Evolutionary conservation across 2,888 invertebrate genomes (phyloP).

Genomic region (Pemphredon lugubris): DNA sequence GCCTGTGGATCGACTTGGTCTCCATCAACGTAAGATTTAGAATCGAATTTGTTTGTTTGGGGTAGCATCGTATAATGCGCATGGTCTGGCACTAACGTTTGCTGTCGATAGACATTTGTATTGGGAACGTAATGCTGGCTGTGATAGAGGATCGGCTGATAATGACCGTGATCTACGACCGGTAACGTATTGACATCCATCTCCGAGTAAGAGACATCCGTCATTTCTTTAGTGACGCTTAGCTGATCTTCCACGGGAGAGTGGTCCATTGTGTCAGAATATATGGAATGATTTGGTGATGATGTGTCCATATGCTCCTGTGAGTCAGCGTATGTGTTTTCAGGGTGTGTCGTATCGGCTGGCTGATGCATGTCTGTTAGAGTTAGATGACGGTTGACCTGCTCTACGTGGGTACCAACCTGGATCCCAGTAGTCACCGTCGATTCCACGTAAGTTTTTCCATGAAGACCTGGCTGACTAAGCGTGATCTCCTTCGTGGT

Average conservation of each 20-base stretch:
- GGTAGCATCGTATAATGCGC: constrained; percentile 65
- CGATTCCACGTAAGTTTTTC: constrained; percentile 78
- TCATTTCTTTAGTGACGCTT: constrained; percentile 64
- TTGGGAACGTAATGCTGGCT: constrained; percentile 69
- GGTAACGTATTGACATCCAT: constrained; percentile 65
- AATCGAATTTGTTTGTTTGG: constrained; percentile 43
- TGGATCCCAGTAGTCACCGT: constrained; percentile 80
- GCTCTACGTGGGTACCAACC: constrained; percentile 80
- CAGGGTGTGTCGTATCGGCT: constrained; percentile 80
- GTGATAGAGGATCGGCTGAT: constrained; percentile 73
- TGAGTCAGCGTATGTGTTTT: constrained; percentile 78
- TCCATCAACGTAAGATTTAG: constrained; percentile 35
- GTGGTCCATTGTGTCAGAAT: constrained; percentile 77
- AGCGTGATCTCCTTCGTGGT: constrained; percentile 75
- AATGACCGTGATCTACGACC: constrained; percentile 69
- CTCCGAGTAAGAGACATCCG: constrained; percentile 63
- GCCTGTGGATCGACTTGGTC: constrained; percentile 38
- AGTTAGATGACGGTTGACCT: constrained; percentile 77
- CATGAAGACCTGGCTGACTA: constrained; percentile 71
- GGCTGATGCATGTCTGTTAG: constrained; percentile 79
- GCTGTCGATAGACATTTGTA: constrained; percentile 72
- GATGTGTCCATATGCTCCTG: constrained; percentile 78
- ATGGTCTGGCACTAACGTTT: constrained; percentile 69
- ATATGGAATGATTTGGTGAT: constrained; percentile 78
- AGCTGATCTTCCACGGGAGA: constrained; percentile 70